These are phyloP conservation scores for Babylonia areolata DNA, from an alignment of 1,140 invertebrate species.

Conservation along the genomic window DNA sequence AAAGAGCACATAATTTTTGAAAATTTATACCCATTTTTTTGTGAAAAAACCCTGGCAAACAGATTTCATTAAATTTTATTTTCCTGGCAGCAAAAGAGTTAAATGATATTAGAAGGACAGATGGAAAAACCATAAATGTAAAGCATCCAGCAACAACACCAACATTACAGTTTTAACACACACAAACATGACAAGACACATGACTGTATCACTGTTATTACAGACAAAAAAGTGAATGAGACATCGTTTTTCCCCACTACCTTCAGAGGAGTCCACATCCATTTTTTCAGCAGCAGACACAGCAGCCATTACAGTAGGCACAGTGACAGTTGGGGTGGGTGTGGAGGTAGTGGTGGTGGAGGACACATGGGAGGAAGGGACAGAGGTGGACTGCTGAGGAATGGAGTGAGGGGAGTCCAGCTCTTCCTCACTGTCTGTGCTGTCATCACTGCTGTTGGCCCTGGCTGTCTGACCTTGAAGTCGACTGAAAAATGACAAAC, in stretches of 20 bases:
- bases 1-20: too few species aligned
- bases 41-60: too few species aligned
- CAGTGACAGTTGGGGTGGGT: conserved; percentile 9
- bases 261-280: conserved; percentile 38
- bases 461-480: conserved; percentile 53
- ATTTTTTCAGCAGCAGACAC: conserved; percentile 36
- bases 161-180: too few species aligned
- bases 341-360: conserved; percentile 59
- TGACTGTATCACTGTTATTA: too few species aligned
- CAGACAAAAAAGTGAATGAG: too few species aligned
- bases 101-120: too few species aligned
- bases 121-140: too few species aligned
- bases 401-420: conserved; percentile 71
- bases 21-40: too few species aligned
- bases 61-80: too few species aligned
- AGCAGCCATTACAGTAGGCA: conserved; percentile 22
- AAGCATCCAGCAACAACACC: too few species aligned
- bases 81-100: too few species aligned
- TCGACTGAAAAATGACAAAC: conserved; percentile 41
- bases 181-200: too few species aligned
- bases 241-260: background rate
- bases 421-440: conserved; percentile 74
- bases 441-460: conserved; percentile 67
- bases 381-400: conserved; percentile 64
- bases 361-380: background rate